Evolutionary conservation across 2,113 vertebrate species (phyloP), one percentile per base, ranked within the genome.

Genomic region (Otocyon megalotis): DNA sequence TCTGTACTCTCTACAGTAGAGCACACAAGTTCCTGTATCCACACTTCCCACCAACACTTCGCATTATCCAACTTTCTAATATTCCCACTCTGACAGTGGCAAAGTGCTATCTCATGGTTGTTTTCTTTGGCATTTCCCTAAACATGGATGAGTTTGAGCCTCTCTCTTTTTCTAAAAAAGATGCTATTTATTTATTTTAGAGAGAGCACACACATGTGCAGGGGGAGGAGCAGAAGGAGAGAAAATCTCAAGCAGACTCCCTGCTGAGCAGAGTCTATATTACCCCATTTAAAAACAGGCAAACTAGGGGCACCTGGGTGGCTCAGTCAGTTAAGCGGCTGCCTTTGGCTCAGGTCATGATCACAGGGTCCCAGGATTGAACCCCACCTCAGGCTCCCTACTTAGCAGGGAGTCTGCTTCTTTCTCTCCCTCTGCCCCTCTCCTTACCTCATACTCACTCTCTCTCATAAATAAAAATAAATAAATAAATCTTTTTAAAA

Each of bases 391-490:
- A 0, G 5, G 28, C 14, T 65, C 30, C 2, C 63, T 43, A 6
- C 65, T 30, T 28, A 43, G 43, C 43, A 2, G 11, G 62, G 62
- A 30, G 62, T 30, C 65, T 67, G 65, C 15, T 16, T 67, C 15
- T 32, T 30, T 14, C 7, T n/a, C 7, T n/a, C 30, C 30, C 65
- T 15, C 30, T 67, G 30, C 7, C 1, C 43, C 43, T n/a, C 16
- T 30, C 15, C 43, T 7, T 7, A 43, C 43, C 43, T 43, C 43
- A 43, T 0, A 0, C 15, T 5, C 65, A 17, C 5, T 2, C n/a
- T 30, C 65, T 65, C 28, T 22, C 16, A 67, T 67, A 43, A 43
- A 43, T 43, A 43, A 43, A 69, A n/a, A 22, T 58, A 58, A 20
- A 20, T 16, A 54, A 16, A 67, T n/a, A 69, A 69, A n/a, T n/a